A percentile compares a stretch with the other conserved stretches of the same genome.
phyloP scores from a whole-genome alignment of 2,113 vertebrate species.

The Maccullochella peelii region DNA sequence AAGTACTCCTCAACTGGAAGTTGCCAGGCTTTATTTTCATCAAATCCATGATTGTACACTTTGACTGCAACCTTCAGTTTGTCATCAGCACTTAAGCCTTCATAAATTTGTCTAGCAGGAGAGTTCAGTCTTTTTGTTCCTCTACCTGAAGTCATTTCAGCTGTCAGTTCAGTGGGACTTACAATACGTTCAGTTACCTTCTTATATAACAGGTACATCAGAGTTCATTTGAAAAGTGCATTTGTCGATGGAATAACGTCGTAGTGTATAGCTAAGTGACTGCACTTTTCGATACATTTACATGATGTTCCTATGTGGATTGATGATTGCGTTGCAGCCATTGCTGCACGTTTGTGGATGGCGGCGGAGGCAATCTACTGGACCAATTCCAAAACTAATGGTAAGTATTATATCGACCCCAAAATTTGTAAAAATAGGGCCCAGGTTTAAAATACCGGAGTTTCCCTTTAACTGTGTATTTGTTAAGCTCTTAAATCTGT shows the following conservation, averaged over 20 bases:
- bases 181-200: background rate
- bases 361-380: too few species aligned
- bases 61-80: conserved; percentile 31
- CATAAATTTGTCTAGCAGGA: background rate
- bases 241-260: background rate
- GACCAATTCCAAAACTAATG: too few species aligned
- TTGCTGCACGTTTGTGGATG: too few species aligned
- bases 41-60: conserved; percentile 25
- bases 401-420: too few species aligned
- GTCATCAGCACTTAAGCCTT: conserved; percentile 8
- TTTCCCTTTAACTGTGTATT: too few species aligned
- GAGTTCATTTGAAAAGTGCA: background rate
- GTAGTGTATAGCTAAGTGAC: too few species aligned
- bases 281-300: too few species aligned
- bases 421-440: too few species aligned
- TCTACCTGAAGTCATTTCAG: conserved; percentile 10
- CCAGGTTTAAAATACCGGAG: too few species aligned
- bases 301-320: too few species aligned
- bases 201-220: background rate
- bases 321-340: too few species aligned
- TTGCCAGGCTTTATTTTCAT: conserved; percentile 32
- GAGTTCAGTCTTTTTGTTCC: conserved; percentile 6
- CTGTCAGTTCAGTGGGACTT: background rate
- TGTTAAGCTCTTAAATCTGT: too few species aligned
- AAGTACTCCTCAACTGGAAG: conserved; percentile 20